Percentiles rank a stretch among this genome's conserved stretches.
phyloP scores from a whole-genome alignment of 53 echinoderm and acorn worm genomes.

The Crossaster papposus region DNA sequence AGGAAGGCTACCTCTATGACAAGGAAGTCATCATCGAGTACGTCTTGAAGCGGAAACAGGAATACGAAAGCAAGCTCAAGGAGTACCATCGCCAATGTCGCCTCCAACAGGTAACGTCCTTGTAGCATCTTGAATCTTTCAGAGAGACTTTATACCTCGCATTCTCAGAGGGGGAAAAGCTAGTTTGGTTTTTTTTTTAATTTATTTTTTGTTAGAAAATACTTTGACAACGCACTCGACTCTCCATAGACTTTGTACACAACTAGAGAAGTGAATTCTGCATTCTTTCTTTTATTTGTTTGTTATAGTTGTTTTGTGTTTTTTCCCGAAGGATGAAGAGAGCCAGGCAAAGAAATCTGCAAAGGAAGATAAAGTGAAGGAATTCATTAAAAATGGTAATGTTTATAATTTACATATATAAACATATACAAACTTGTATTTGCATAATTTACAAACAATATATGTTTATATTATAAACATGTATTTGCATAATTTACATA shows the following conservation, averaged over 20 bases:
- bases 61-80: slow-evolving; percentile 81
- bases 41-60: slow-evolving; percentile 85
- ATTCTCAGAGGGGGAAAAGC: not conserved
- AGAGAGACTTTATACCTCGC: too few species aligned
- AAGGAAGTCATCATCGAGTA: slow-evolving; percentile 96
- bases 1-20: slow-evolving; percentile 87
- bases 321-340: slow-evolving; percentile 54
- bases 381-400: slow-evolving; percentile 74
- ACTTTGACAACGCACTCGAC: too few species aligned
- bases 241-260: too few species aligned
- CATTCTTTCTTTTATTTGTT: not conserved
- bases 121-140: too few species aligned
- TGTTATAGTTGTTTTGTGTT: not conserved
- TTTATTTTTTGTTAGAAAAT: too few species aligned
- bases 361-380: slow-evolving; percentile 66
- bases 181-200: too few species aligned
- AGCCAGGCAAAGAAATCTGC: slow-evolving; percentile 50
- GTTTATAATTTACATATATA: not conserved
- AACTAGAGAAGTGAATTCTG: too few species aligned
- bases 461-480: not conserved
- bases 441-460: not conserved
- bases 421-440: too few species aligned
- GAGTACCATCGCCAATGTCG: slow-evolving; percentile 88
- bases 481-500: not conserved
- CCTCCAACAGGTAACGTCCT: slow-evolving; percentile 41